Conservation (phyloP, 2,113 vertebrate genomes). For the Eurypyga helias region DNA sequence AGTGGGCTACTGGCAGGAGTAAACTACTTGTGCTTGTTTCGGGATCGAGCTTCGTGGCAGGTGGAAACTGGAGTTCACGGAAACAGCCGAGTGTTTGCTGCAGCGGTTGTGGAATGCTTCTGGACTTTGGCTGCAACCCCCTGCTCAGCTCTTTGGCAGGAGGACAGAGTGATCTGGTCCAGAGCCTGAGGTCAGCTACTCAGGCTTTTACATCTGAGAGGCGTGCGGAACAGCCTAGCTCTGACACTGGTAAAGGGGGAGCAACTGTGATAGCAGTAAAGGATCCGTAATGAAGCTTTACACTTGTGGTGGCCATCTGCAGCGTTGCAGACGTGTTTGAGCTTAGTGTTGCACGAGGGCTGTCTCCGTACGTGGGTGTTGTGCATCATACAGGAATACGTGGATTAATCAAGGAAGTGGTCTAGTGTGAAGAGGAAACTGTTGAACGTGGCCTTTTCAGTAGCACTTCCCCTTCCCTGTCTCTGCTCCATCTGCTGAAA, state of each 20-base stretch:
- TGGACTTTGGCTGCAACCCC: background rate
- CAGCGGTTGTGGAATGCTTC: background rate
- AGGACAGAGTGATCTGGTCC: background rate
- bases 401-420: background rate
- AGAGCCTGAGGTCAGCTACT: background rate
- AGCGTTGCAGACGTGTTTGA: fast-evolving
- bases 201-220: background rate
- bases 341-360: background rate
- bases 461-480: background rate
- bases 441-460: background rate
- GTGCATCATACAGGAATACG: background rate
- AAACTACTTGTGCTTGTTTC: background rate
- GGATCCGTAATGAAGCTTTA: background rate
- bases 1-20: background rate
- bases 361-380: fast-evolving
- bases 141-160: background rate
- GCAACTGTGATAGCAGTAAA: background rate
- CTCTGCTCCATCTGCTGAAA: background rate
- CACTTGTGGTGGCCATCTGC: background rate
- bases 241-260: background rate
- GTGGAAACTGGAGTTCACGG: background rate
- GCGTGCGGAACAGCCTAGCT: background rate
- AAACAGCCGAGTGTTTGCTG: background rate
- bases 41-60: background rate
- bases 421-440: background rate